Percentiles rank a stretch among this genome's conserved stretches.
Evolutionary conservation across 2,888 invertebrate genomes (phyloP).

Genomic region (Merodon equestris): DNA sequence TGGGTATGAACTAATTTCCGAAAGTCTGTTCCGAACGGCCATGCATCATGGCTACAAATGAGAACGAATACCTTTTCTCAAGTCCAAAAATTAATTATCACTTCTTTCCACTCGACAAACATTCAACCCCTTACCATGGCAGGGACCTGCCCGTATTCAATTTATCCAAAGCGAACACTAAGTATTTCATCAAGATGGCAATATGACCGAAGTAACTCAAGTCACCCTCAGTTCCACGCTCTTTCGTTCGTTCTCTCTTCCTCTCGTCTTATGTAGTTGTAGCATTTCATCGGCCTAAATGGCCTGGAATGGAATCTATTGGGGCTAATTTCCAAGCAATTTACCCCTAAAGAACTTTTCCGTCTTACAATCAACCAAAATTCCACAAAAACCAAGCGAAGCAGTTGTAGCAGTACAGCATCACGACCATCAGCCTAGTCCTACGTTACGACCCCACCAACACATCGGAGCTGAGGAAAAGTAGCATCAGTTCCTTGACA

Average conservation of each 20-base stretch:
- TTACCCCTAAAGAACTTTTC: conserved; percentile 60
- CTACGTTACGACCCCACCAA: too few relatives aligned
- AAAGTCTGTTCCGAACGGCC: background rate
- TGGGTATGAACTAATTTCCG: conserved; percentile 13
- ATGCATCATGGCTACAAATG: conserved; percentile 15
- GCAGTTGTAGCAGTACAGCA: conserved; percentile 7
- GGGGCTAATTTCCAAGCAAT: conserved; percentile 65
- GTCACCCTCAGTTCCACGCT: background rate
- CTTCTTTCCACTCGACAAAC: conserved; percentile 30
- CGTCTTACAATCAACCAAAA: conserved; percentile 36
- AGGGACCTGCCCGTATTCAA: conserved; percentile 18
- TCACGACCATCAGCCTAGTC: too few relatives aligned
- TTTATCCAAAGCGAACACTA: conserved; percentile 20
- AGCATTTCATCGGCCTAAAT: conserved; percentile 55
- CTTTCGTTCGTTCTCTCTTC: too few relatives aligned
- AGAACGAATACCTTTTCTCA: conserved; percentile 17
- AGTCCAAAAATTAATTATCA: conserved; percentile 49
- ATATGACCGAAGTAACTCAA: too few relatives aligned
- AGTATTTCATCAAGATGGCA: conserved; percentile 24
- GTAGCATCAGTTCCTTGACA: too few relatives aligned
- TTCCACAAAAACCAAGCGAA: conserved; percentile 20
- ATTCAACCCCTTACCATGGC: background rate
- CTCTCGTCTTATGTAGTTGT: too few relatives aligned
- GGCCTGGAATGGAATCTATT: conserved; percentile 60
- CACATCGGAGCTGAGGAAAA: too few relatives aligned